Conservation (phyloP, 2,797 vertebrate species). For the Lophotriccus pileatus region DNA sequence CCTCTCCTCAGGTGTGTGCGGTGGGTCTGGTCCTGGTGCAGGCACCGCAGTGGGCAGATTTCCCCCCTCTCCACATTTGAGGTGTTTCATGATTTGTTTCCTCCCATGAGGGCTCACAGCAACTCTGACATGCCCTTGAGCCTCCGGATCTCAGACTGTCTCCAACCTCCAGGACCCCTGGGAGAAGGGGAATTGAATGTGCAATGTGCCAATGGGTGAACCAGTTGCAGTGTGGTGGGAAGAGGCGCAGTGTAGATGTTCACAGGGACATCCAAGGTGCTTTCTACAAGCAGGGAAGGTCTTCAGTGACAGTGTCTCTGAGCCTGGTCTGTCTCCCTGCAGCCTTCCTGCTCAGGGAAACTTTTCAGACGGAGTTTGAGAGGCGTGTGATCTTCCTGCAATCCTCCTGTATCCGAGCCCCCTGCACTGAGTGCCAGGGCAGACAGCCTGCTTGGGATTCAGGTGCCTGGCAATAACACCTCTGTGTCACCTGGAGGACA, state of each 20-base stretch:
- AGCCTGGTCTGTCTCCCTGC: neutral
- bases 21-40: neutral
- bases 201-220: accelerated
- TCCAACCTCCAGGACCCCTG: neutral
- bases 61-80: neutral
- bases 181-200: neutral
- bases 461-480: neutral
- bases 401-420: neutral
- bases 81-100: neutral
- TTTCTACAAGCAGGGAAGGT: neutral
- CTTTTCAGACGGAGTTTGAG: neutral
- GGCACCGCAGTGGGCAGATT: accelerated
- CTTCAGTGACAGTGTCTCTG: neutral
- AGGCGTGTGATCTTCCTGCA: neutral
- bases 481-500: accelerated
- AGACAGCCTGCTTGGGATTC: neutral
- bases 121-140: neutral
- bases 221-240: neutral
- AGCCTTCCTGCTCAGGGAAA: neutral
- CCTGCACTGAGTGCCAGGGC: neutral
- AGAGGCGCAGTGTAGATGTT: accelerated
- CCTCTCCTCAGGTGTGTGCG: neutral
- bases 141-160: neutral
- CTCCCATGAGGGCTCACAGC: neutral
- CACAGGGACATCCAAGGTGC: neutral